Evolutionary conservation across 1,140 invertebrate genomes (phyloP), one percentile per base, ranked within the genome.

Genomic region (Cyclargus thomasi): DNA sequence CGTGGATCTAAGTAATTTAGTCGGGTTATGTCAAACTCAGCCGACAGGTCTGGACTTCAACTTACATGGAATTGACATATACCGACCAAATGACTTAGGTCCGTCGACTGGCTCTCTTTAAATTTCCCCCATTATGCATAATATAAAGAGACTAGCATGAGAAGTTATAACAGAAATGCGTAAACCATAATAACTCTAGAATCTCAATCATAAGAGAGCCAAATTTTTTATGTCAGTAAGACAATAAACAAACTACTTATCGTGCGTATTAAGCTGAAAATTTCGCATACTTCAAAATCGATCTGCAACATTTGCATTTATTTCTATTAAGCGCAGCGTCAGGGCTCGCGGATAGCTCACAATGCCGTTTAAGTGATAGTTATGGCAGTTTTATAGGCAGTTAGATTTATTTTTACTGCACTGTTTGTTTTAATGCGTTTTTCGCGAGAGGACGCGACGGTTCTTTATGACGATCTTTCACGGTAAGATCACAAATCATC

Each of bases 361-460:
- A 88, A 90, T 83, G 76, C 82, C 83, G 82, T 85, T 88, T 90
- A 91, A 91, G 89, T 91, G 87, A 91, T 91, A 91, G 88, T 91
- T 91, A 90, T 90, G 87, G 85, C 87, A 88, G 80, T 87, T 90
- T 91, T 91, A 90, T 91, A 86, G 90, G 89, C 88, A 89, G 86
- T 91, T 91, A 90, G 90, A 91, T 91, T 91, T 90, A 91, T 90
- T 90, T 91, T 91, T 90, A 91, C 85, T 82, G 84, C 85, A 82
- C 77, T 90, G 89, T 91, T 91, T 90, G 90, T 91, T 91, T 91
- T 90, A 91, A 87, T 88, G 82, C 78, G 78, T 81, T 85, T 87
- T 85, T 86, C 81, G 82, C 84, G 77, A 89, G 83, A 90, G 85
- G 80, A 85, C 80, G 83, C 77, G 78, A 81, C 81, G 82, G 83